Base-by-base conservation (phyloP, 2,797 vertebrate genomes). In the Nothura maculosa region DNA sequence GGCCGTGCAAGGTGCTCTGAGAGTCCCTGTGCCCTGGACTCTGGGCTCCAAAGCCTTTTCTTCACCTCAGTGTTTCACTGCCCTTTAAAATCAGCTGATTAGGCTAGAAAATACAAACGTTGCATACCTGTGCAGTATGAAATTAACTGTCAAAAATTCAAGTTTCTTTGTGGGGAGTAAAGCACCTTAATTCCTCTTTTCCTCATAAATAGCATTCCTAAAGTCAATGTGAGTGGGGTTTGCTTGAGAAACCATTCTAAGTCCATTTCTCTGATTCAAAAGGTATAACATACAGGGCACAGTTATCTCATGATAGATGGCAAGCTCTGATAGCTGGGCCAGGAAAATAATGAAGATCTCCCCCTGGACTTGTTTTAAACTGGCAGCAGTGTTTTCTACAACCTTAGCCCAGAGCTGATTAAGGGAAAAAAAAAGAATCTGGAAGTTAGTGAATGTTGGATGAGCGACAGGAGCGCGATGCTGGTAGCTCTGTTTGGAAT, bases 401-500 rank as follows among this genome's bases (percentile, higher is more conserved):
- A 95, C 96, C 88, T 97, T 58, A 84, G 58, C 86, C 66, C 67
- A 90, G 94, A 97, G 89, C 89, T 97, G 98, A 96, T 97, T 95
- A 96, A 97, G 87, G 93, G 89, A 9, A 8, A n/a, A 55, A 55
- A n/a, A 50, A 14, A 52, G n/a, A 54, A 66, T 50, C 32, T 27
- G 9, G 1, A 96, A 88, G 90, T 63, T 95, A 89, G 93, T 95
- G 94, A 92, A 40, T 88, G 52, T 95, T 98, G 97, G 97, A 90
- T 40, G 81, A 90, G 42, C 68, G 97, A 97, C 97, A 98, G 94
- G 82, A 81, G 83, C 85, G 81, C 94, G 91, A 96, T 96, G 79
- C 97, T 97, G 90, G 64, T 97, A 96, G 97, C 94, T 95, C 96
- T 89, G 73, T 97, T 96, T 97, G 95, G 97, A 96, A 96, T 95